Conservation (phyloP, 2,113 vertebrate genomes). For the Bubo scandiacus region DNA sequence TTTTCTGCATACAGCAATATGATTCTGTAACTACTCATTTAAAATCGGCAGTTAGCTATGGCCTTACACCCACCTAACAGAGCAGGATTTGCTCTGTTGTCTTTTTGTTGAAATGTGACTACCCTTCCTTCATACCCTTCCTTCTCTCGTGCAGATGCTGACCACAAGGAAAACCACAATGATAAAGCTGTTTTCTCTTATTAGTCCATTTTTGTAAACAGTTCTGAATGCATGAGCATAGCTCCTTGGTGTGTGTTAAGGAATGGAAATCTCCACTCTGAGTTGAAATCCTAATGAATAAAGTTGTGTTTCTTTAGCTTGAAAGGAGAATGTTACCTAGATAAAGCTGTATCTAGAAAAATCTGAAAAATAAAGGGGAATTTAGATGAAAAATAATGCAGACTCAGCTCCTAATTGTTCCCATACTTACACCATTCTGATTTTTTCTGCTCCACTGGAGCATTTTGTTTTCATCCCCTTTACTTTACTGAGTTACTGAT, state of each 20-base stretch:
- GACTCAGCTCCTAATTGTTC: not conserved
- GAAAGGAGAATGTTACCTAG: not conserved
- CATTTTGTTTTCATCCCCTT: not conserved
- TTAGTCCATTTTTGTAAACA: constrained; percentile 63
- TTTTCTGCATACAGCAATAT: not conserved
- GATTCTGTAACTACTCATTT: not conserved
- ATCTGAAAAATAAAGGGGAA: not conserved
- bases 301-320: not conserved
- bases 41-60: not conserved
- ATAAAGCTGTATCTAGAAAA: not conserved
- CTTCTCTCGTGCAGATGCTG: constrained; percentile 44
- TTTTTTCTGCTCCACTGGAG: not conserved
- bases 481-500: not conserved
- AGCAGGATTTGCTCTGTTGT: not conserved
- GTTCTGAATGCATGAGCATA: not conserved
- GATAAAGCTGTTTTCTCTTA: constrained; percentile 63
- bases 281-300: not conserved
- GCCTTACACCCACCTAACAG: not conserved
- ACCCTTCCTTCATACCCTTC: constrained; percentile 54
- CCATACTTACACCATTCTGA: not conserved
- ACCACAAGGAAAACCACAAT: constrained; percentile 72
- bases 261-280: not conserved
- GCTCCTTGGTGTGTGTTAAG: not conserved
- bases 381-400: not conserved
- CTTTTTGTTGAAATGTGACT: constrained; percentile 42